A percentile compares a stretch with the other conserved stretches of the same genome.
Conservation (phyloP, 2,113 vertebrate genomes). For the Emydura subglobosa region DNA sequence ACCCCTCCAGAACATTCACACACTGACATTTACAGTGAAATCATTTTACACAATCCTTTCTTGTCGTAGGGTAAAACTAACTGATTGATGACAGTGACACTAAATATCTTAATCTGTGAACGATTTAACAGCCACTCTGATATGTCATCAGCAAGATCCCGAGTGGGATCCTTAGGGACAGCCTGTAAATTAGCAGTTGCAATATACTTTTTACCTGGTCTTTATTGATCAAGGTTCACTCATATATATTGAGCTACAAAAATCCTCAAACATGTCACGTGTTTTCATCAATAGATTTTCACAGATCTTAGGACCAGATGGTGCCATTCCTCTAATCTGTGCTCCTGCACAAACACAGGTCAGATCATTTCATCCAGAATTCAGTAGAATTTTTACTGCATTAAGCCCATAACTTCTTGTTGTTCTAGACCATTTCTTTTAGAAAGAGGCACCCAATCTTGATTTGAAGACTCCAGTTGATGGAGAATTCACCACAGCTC, state of each 20-base stretch:
- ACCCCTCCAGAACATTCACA: fast-evolving
- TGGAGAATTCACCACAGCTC: neutral
- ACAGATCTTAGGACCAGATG: neutral
- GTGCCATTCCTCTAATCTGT: neutral
- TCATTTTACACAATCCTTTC: neutral
- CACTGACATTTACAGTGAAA: neutral
- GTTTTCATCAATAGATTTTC: neutral
- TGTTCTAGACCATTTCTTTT: neutral
- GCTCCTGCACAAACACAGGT: neutral
- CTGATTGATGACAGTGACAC: neutral
- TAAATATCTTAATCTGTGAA: neutral
- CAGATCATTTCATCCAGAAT: neutral
- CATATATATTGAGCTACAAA: neutral
- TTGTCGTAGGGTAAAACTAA: neutral
- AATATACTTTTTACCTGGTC: neutral
- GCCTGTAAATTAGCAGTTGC: neutral
- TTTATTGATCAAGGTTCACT: neutral
- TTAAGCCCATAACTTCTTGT: neutral
- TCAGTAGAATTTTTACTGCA: neutral
- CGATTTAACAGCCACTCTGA: neutral
- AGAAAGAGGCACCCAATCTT: neutral
- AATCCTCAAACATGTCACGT: neutral
- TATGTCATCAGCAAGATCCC: neutral
- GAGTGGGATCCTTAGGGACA: neutral
- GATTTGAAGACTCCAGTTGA: neutral